phyloP scores from a whole-genome alignment of 2,888 invertebrate species.

The Physocephala rufipes region DNA sequence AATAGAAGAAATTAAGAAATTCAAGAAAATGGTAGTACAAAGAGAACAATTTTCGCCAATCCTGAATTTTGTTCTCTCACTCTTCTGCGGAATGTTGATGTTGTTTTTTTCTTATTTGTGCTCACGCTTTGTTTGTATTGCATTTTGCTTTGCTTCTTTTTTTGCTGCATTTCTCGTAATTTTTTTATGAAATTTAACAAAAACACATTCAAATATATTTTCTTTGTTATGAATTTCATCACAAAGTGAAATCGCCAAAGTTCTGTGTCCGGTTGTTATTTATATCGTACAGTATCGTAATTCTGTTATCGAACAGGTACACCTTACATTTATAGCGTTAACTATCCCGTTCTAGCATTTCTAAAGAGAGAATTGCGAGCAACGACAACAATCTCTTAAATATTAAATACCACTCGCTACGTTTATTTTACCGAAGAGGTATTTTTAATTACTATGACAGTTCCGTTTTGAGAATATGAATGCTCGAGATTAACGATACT shows the following conservation, averaged over 20 bases:
- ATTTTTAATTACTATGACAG: no score
- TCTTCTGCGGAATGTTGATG: neutral
- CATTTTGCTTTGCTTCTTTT: neutral
- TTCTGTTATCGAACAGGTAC: neutral
- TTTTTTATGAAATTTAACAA: neutral
- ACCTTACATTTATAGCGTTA: neutral
- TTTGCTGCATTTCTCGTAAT: neutral
- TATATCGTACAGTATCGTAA: no score
- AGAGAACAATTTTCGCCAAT: neutral
- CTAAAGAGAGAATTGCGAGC: no score
- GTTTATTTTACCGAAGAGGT: neutral
- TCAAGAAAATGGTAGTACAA: no score
- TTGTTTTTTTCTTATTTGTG: no score
- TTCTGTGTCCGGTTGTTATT: neutral
- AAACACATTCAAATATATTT: neutral
- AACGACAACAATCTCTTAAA: no score
- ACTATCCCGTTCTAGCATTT: neutral
- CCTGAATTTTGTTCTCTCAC: neutral
- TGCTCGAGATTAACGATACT: no score
- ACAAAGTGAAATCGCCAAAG: slow-evolving; percentile 5
- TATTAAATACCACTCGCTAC: no score
- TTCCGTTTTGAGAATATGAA: no score
- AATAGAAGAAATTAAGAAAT: no score
- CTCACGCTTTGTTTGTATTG: no score
- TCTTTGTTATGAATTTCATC: slow-evolving; percentile 15